Percentiles rank a stretch among this genome's conserved stretches.
phyloP scores from a whole-genome alignment of 1,140 invertebrate species.

The Cherax destructor region DNA sequence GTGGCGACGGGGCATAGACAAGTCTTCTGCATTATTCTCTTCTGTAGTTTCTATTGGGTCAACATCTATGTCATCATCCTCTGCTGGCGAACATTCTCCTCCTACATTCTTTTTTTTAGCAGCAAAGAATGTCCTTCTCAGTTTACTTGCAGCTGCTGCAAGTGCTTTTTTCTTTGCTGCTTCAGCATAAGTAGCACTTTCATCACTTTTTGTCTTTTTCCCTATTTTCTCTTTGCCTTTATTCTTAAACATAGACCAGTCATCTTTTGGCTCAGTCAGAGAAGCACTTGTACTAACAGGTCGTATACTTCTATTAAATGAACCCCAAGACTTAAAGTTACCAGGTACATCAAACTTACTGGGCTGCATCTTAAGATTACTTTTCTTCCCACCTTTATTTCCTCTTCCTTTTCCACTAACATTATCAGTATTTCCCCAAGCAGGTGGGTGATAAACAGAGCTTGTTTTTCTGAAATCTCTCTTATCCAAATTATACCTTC shows the following conservation, averaged over 20 bases:
- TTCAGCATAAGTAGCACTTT: conserved; percentile 59
- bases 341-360: conserved; percentile 31
- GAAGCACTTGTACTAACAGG: conserved; percentile 49
- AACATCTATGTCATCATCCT: conserved; percentile 31
- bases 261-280: conserved; percentile 10
- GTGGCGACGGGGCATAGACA: conserved; percentile 58
- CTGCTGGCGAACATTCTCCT: conserved; percentile 16
- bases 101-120: conserved; percentile 64
- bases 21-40: conserved; percentile 55
- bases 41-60: conserved; percentile 4
- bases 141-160: conserved; percentile 67
- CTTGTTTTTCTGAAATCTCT: not conserved
- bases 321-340: conserved; percentile 29
- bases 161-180: conserved; percentile 71
- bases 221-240: conserved; percentile 50
- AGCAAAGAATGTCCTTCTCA: conserved; percentile 66
- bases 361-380: conserved; percentile 12
- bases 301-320: conserved; percentile 38
- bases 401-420: conserved; percentile 31
- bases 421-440: conserved; percentile 15
- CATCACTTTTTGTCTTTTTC: conserved; percentile 36
- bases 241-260: conserved; percentile 12
- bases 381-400: conserved; percentile 47
- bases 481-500: not conserved
- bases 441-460: not conserved